Evolutionary conservation across 2,113 vertebrate species (phyloP).

Genomic region (Sclerurus mexicanus): DNA sequence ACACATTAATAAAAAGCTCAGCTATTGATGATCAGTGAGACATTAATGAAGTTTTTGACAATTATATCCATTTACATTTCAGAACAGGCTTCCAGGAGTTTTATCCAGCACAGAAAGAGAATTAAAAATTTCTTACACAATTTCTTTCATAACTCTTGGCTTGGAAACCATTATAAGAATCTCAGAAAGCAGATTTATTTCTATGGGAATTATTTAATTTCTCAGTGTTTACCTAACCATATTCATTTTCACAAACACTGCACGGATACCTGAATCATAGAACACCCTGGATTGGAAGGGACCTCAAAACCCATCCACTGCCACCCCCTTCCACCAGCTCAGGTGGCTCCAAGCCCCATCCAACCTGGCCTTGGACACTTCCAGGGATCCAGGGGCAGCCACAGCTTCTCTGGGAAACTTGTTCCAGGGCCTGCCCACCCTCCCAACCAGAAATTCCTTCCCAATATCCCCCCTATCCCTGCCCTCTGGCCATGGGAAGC

Average conservation of each 20-base stretch:
- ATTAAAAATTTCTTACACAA: not conserved
- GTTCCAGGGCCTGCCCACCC: rapidly evolving
- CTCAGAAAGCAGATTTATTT: not conserved
- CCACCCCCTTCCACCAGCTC: rapidly evolving
- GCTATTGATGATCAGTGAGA: not conserved
- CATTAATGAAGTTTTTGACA: not conserved
- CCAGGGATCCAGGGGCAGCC: not conserved
- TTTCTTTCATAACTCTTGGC: not conserved
- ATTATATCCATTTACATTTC: not conserved
- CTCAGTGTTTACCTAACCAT: not conserved
- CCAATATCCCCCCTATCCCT: rapidly evolving
- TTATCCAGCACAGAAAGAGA: not conserved
- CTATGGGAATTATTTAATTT: not conserved
- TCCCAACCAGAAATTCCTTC: rapidly evolving
- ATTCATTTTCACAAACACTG: not conserved
- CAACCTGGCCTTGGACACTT: rapidly evolving
- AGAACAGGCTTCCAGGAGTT: not conserved
- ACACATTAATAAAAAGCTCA: not conserved
- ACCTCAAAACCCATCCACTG: rapidly evolving
- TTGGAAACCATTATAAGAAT: not conserved
- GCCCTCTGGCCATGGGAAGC: not conserved
- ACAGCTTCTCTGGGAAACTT: not conserved
- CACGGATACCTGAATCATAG: rapidly evolving
- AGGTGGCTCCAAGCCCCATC: rapidly evolving
- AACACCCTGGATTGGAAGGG: not conserved